Conservation (phyloP, 2,113 vertebrate genomes). For the Pica pica region DNA sequence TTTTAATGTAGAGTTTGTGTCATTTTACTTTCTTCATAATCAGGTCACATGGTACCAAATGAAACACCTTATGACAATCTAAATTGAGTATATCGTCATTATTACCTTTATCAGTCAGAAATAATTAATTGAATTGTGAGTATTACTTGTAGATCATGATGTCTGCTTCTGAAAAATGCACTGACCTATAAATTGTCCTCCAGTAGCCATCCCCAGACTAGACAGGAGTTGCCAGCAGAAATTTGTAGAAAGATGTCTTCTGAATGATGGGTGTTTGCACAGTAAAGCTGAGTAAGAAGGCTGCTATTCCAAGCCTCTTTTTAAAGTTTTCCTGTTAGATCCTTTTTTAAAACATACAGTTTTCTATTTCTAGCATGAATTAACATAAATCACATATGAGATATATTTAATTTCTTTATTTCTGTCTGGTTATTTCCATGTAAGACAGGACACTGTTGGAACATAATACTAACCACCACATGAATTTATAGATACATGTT, state of each 20-base stretch:
- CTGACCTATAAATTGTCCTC: conserved; percentile 17
- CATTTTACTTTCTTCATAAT: background rate
- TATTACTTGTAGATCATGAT: background rate
- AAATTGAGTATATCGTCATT: background rate
- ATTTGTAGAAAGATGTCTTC: background rate
- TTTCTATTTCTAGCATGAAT: background rate
- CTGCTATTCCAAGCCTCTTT: background rate
- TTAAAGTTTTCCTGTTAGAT: background rate
- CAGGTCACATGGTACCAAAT: background rate
- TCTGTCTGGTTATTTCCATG: background rate
- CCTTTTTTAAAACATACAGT: background rate
- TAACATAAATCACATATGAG: background rate
- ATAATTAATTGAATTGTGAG: background rate
- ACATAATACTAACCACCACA: background rate
- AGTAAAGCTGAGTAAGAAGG: background rate
- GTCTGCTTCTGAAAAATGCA: conserved; percentile 20
- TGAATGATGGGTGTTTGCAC: background rate
- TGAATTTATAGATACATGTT: background rate
- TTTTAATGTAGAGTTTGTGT: background rate
- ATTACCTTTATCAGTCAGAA: background rate
- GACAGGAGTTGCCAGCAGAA: background rate
- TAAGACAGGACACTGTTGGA: background rate
- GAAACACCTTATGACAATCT: background rate
- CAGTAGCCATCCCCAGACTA: background rate
- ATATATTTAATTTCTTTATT: background rate